Conservation (phyloP, 2,797 vertebrate species). For the Dryobates pubescens region DNA sequence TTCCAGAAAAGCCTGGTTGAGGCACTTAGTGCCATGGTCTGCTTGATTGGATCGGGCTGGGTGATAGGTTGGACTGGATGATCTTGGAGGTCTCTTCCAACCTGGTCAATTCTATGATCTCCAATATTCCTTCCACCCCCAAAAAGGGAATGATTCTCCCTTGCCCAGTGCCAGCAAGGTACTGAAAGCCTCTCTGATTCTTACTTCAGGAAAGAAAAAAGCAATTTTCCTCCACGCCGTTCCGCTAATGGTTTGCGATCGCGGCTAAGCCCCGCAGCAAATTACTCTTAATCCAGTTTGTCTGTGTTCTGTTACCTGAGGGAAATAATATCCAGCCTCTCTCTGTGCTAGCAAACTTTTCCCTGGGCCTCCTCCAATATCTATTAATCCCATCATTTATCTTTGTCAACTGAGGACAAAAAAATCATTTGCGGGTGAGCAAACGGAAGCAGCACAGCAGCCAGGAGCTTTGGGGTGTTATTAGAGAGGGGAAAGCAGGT, state of each 20-base stretch:
- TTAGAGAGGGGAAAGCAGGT: constrained; percentile 89
- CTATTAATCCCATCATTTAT: constrained; percentile 90
- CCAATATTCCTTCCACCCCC: constrained; percentile 14
- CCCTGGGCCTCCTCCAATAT: constrained; percentile 92
- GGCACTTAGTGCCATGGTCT: too few species aligned
- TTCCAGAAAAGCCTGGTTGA: too few species aligned
- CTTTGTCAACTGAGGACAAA: constrained; percentile 84
- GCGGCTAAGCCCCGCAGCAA: constrained; percentile 93
- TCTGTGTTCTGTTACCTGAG: constrained; percentile 92
- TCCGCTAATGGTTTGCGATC: constrained; percentile 93
- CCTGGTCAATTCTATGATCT: not conserved
- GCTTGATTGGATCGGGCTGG: too few species aligned
- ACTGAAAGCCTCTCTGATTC: constrained; percentile 82
- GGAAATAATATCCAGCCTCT: constrained; percentile 93
- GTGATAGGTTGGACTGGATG: too few species aligned
- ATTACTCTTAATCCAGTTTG: constrained; percentile 97
- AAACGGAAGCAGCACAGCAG: constrained; percentile 85
- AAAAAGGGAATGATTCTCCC: not conserved
- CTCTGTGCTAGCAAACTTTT: constrained; percentile 81
- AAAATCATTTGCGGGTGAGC: constrained; percentile 87
- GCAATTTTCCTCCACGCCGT: constrained; percentile 85
- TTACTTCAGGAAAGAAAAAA: constrained; percentile 75
- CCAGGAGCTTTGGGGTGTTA: constrained; percentile 80
- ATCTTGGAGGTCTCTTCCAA: too few species aligned
- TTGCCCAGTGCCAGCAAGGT: constrained; percentile 60